Evolutionary conservation across 1,140 invertebrate species (phyloP), one percentile per base, ranked within the genome.

Genomic region (Vollenhovia emeryi): DNA sequence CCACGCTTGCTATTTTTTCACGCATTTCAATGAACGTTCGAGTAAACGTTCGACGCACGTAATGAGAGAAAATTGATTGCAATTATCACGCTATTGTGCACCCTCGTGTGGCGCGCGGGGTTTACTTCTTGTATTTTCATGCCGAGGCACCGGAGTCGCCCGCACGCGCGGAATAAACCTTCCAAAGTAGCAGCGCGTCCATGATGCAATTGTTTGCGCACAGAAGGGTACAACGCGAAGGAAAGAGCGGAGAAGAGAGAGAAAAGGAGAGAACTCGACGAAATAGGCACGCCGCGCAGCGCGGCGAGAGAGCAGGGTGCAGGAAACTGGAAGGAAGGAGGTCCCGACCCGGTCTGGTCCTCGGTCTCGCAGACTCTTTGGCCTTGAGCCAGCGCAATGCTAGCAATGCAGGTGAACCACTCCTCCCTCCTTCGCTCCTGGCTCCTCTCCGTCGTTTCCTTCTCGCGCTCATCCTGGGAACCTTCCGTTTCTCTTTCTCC

Each of bases 381-480:
- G 94, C 94, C 94, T 94, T 95, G 94, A 94, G 91, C 91, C 91
- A 91, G 94, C 93, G 94, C 94, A 94, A 95, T 94, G 94, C 93
- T 94, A 93, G 94, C 94, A 94, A 95, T 95, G 94, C 94, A 94
- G 94, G 94, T 95, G 94, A 94, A 95, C 94, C 93, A 94, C 93
- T 94, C 92, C 83, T 91, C 91, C 88, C 85, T 88, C 87, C 85
- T 88, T 71, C 62, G 50, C 83, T 48, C 43, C 66, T 62, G 76
- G 21, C 78, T 60, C 62, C 74, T 18, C 85, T 43, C 88, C 88
- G 78, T 82, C 69, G 30, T 89, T 83, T 60, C 88, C 68, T 83
- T 64, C 75, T 76, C 84, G 75, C 57, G 73, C 21, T 62, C 87
- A 75, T 79, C 66, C 88, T 87, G 78, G 69, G 78, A 82, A 82